Evolutionary conservation across 2,113 vertebrate species (phyloP).

Genomic region (Oncorhynchus gorbuscha): DNA sequence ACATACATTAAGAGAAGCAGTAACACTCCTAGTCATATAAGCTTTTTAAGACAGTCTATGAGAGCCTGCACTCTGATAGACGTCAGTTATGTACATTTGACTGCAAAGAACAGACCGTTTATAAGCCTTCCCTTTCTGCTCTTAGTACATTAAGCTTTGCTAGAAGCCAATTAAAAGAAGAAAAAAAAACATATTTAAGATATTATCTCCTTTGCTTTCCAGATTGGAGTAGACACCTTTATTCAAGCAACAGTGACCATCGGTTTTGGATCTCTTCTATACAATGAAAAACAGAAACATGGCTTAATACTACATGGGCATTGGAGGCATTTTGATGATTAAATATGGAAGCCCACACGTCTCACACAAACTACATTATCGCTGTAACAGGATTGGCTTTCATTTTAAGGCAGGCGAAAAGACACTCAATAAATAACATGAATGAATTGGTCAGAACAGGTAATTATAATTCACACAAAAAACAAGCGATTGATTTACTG

Average conservation of each 20-base stretch:
- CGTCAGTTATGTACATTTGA: not conserved
- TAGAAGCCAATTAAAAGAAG: no score
- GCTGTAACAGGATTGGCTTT: constrained; percentile 28
- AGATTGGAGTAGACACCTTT: no score
- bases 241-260: not conserved
- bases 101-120: not conserved
- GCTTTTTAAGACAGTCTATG: no score
- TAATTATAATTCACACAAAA: not conserved
- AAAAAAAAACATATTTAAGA: no score
- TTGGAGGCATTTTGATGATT: not conserved
- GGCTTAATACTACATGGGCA: not conserved
- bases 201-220: no score
- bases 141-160: not conserved
- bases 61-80: no score
- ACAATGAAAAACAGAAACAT: constrained; percentile 8
- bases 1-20: not conserved
- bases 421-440: constrained; percentile 31
- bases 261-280: not conserved
- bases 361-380: not conserved
- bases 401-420: constrained; percentile 48
- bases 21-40: not conserved
- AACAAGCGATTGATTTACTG: not conserved
- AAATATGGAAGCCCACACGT: not conserved
- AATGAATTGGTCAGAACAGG: constrained; percentile 14
- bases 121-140: not conserved